Evolutionary conservation across 2,888 invertebrate species (phyloP), one percentile per base, ranked within the genome.

Genomic region (Lasioglossum pauxillum): DNA sequence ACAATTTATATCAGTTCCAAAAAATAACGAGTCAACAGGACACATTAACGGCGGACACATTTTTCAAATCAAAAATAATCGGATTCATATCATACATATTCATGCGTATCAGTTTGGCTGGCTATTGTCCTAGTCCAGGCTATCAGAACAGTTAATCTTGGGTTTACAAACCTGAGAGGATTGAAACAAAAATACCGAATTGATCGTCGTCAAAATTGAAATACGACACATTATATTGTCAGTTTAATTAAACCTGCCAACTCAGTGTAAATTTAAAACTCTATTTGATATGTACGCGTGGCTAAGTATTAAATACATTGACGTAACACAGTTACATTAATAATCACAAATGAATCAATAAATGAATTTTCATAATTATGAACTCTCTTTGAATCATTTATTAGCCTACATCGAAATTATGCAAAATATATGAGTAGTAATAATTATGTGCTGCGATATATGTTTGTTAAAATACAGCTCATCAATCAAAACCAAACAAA

Each of bases 1-100:
- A 72, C 27, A 44, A n/a, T 44, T 72, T 27, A 31, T 46, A 46
- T 27, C 46, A 46, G 16, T 46, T 46, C 8, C 64, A 27, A 8
- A 46, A 44, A 67, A 23, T 14, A 46, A 44, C 76, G 14, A 35
- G 27, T 76, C 14, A 14, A 64, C 44, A 23, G 31, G n/a, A 41
- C 19, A n/a, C 57, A 73, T 49, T 73, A 73, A 49, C 31, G 31
- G 4, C 5, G 5, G 23, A 31, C 35, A 67, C 46, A 35, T 44
- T 64, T 76, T 64, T 64, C 64, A 64, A 31, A 64, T 76, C 64
- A 46, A 19, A 31, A 76, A 27, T 76, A 64, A 64, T 23, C 76
- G 23, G 60, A 46, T 64, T 64, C 44, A 46, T 76, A 64, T 64
- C 76, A 76, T 44, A 76, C 60, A 76, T 49, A 76, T 76, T 64